A percentile compares a stretch with the other conserved stretches of the same genome.
Conservation (phyloP, 1,140 invertebrate genomes). For the Drosophila prosaltans region DNA sequence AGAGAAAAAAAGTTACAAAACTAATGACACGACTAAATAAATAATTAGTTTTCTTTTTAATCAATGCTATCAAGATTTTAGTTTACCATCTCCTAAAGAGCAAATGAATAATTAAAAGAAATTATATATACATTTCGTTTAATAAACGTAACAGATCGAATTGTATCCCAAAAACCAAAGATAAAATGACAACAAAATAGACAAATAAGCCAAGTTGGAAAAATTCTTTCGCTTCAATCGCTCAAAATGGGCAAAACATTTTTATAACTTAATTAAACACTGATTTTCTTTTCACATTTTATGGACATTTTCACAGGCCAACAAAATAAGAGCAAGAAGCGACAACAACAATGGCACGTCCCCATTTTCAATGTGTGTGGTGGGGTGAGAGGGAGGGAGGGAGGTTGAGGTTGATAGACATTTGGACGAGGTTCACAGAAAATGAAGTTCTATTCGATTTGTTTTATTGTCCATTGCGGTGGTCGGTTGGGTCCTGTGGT, state of each 20-base stretch:
- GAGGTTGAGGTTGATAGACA: too few relatives aligned
- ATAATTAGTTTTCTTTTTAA: too few relatives aligned
- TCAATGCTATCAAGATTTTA: too few relatives aligned
- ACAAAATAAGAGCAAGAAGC: constrained; percentile 14
- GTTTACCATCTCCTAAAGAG: too few relatives aligned
- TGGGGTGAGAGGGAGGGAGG: not conserved
- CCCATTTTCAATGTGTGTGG: not conserved
- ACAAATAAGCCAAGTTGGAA: constrained; percentile 1
- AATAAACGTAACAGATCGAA: too few relatives aligned
- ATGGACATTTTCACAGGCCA: constrained; percentile 60
- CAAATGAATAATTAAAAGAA: too few relatives aligned
- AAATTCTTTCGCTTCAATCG: constrained; percentile 1
- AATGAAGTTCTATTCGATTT: constrained; percentile 77
- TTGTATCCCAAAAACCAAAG: not conserved
- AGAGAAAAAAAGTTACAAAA: too few relatives aligned
- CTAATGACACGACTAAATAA: too few relatives aligned
- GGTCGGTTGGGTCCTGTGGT: constrained; percentile 26
- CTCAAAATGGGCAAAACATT: constrained; percentile 68
- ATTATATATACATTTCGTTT: too few relatives aligned
- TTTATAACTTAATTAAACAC: constrained; percentile 80
- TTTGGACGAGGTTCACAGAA: constrained; percentile 26
- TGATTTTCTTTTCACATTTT: constrained; percentile 72
- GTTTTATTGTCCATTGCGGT: constrained; percentile 72
- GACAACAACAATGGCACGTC: constrained; percentile 29
- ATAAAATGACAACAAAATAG: not conserved